Conservation (phyloP, 2,113 vertebrate species). For the Gobio gobio region DNA sequence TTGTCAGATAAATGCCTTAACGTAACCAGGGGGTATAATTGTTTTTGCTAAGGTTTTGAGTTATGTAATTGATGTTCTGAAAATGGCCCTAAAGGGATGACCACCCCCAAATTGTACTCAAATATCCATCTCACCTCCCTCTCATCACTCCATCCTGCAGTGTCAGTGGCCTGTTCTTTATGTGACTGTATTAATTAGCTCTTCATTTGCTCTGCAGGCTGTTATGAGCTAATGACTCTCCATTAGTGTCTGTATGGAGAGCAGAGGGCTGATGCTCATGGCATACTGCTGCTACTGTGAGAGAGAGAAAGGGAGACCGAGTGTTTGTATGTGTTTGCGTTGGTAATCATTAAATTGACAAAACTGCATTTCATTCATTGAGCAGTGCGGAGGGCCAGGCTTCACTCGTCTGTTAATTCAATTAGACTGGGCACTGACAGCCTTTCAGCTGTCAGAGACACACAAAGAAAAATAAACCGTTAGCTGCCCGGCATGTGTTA, state of each 20-base stretch:
- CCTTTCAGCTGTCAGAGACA: slow-evolving; percentile 9
- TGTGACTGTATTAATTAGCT: slow-evolving; percentile 28
- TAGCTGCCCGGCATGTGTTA: background rate
- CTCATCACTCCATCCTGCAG: slow-evolving; percentile 3
- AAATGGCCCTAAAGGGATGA: background rate
- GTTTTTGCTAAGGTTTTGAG: background rate
- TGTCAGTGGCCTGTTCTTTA: background rate
- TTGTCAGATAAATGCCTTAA: no score
- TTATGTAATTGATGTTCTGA: background rate
- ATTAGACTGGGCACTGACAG: slow-evolving; percentile 36
- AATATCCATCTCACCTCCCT: background rate
- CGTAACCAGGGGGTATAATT: no score
- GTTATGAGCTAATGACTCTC: slow-evolving; percentile 42
- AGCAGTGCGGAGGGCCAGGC: slow-evolving; percentile 23
- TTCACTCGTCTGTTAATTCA: slow-evolving; percentile 39
- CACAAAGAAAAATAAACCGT: background rate
- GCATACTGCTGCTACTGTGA: background rate
- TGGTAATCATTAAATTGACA: slow-evolving; percentile 2
- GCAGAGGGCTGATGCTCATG: slow-evolving; percentile 13
- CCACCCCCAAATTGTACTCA: background rate
- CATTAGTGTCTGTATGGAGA: slow-evolving; percentile 32
- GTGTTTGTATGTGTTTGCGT: slow-evolving; percentile 3
- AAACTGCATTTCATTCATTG: slow-evolving; percentile 7
- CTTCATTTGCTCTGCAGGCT: slow-evolving; percentile 18
- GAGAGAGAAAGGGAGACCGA: background rate